Base-by-base conservation (phyloP, 2,113 vertebrate genomes). In the Clarias batrachus region DNA sequence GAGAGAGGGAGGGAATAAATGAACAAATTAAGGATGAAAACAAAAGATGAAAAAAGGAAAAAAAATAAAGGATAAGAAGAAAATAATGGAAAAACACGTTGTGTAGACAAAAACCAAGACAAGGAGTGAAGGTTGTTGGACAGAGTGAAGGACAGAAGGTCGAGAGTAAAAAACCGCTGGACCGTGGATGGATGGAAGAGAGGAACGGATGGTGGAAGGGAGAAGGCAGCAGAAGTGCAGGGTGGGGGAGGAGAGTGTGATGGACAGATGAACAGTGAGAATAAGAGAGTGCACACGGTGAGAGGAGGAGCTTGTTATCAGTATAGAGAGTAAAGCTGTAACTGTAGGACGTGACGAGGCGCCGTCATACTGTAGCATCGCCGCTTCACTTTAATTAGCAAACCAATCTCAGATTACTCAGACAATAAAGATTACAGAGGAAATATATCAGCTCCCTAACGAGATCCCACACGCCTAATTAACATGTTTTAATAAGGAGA, bases 401-500 rank as follows among this genome's bases (percentile, higher is more conserved):
- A 91, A 92, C 90, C 90, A 89, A 93, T 92, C 93, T 92, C 25
- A 66, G 4, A 66, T 25, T n/a, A 63, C 9, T n/a, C 62, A 10
- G 25, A 63, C 21, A 63, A 3, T n/a, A 63, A 63, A n/a, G 62
- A 60, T 60, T 60, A 60, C 4, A 91, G 94, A 93, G 94, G 92
- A 91, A 91, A 91, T 89, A 88, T 85, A 88, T 86, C 74, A 89
- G 90, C 87, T 90, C 90, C 91, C 92, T 94, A 93, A 95, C 93
- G 93, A 94, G 89, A 83, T 88, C 89, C 84, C 87, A 86, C 90
- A 87, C 88, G 92, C 90, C 91, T 95, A 92, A 94, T 94, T 93
- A 92, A 95, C 93, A 91, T 91, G 91, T 91, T 92, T 92, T 91
- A 93, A 93, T 93, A 92, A 91, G 86, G 88, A 62, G 89, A 91